Percentiles rank a stretch among this genome's conserved stretches.
Evolutionary conservation across 2,888 invertebrate genomes (phyloP).

Genomic region (Leucozona laternaria): DNA sequence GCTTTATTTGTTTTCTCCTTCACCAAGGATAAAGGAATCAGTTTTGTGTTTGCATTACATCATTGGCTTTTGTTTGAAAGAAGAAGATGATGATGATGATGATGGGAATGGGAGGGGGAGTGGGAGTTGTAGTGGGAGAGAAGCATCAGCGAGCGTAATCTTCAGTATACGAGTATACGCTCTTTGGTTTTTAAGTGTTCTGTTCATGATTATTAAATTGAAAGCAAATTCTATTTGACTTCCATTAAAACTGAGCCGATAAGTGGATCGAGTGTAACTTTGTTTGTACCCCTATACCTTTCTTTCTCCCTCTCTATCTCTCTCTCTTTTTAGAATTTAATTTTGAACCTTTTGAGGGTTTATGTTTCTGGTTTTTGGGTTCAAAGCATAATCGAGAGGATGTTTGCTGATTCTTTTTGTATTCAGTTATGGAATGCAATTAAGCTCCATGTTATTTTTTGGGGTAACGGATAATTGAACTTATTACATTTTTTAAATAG

Average conservation of each 20-base stretch:
- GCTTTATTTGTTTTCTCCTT: conserved; percentile 51
- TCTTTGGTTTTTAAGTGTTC: conserved; percentile 52
- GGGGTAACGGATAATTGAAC: conserved; percentile 34
- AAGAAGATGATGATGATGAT: background rate
- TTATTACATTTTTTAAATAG: conserved; percentile 9
- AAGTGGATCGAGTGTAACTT: conserved; percentile 63
- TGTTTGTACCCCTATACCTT: background rate
- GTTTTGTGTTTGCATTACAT: conserved; percentile 71
- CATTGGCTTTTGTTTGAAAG: conserved; percentile 30
- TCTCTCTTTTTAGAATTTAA: conserved; percentile 44
- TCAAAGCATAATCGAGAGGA: background rate
- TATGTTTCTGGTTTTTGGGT: conserved; percentile 23
- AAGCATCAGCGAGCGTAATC: background rate
- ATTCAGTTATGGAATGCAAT: conserved; percentile 58
- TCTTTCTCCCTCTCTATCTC: background rate
- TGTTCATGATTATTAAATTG: conserved; percentile 73
- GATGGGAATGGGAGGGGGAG: too few species aligned
- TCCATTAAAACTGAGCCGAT: conserved; percentile 70
- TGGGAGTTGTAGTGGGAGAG: too few species aligned
- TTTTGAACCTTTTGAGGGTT: conserved; percentile 50
- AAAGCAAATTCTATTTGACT: conserved; percentile 70
- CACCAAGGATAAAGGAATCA: conserved; percentile 66
- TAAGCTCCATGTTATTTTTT: conserved; percentile 41
- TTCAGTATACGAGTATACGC: background rate
- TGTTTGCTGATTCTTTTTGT: conserved; percentile 24